Evolutionary conservation across 1,140 invertebrate species (phyloP), one percentile per base, ranked within the genome.

Genomic region (Euwallacea fornicatus): DNA sequence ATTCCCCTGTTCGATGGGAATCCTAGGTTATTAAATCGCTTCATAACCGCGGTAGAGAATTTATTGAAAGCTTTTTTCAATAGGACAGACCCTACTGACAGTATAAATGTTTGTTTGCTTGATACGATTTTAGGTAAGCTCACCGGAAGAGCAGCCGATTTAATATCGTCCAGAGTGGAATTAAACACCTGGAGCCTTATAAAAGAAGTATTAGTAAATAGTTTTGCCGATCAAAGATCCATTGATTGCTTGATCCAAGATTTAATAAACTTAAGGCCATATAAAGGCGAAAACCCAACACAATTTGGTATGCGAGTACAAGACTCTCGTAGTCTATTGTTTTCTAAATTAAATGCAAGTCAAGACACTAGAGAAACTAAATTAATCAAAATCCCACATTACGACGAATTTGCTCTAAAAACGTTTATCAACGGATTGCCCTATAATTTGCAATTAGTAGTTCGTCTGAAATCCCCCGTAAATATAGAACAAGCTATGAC

Each of bases 171-270:
- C 9, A 41, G 74, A 73, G 46, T 47, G 21, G 76, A 75, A 69
- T 69, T 76, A 71, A 73, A 69, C 53, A 63, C 15, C 13, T 76
- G 76, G 73, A 15, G n/a, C 10, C 7, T 21, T 11, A 71, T 75
- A 41, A 75, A 75, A 70, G 15, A 66, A n/a, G 61, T 47, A 0
- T 41, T 76, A 44, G 62, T 50, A 44, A 33, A 71, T n/a, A 75
- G 50, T 60, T 74, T 75, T 56, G 41, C 69, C 11, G 69, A 75
- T 68, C 75, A 76, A 69, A 56, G 74, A 59, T 72, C 71, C 16
- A 41, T 72, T 47, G 72, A 75, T 67, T 76, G 75, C 64, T 50
- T 76, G 54, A 61, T 72, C 44, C 72, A 75, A 66, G 74, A 76
- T 61, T 55, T 75, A 13, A 62, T 76, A 46, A 60, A 63, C 21